A percentile compares a stretch with the other conserved stretches of the same genome.
Evolutionary conservation across 2,888 invertebrate species (phyloP).

Genomic region (Sialis lutaria): DNA sequence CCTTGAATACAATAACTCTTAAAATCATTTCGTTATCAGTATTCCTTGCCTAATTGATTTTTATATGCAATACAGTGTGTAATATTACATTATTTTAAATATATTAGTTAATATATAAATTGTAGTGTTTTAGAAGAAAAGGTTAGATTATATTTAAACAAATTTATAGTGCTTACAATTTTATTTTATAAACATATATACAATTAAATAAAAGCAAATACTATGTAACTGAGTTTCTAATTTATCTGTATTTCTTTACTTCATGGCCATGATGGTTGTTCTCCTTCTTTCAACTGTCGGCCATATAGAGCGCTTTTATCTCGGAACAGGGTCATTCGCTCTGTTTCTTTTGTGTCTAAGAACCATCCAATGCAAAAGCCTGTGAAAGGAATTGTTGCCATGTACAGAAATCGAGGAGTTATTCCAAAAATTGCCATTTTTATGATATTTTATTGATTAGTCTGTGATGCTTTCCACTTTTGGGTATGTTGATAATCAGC

Average conservation of each 20-base stretch:
- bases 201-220: background rate
- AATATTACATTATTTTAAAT: too few relatives aligned
- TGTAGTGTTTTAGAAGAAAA: too few relatives aligned
- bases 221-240: too few relatives aligned
- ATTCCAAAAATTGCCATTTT: slow-evolving; percentile 37
- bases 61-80: too few relatives aligned
- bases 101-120: too few relatives aligned
- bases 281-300: slow-evolving; percentile 41
- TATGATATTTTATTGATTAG: slow-evolving; percentile 9
- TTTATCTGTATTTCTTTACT: too few relatives aligned
- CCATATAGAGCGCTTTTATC: slow-evolving; percentile 70
- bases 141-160: background rate
- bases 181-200: background rate
- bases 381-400: slow-evolving; percentile 32
- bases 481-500: slow-evolving; percentile 56
- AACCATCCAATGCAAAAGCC: slow-evolving; percentile 43
- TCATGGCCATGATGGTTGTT: slow-evolving; percentile 57
- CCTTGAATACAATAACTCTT: too few relatives aligned
- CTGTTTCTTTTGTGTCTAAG: slow-evolving; percentile 50
- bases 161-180: background rate
- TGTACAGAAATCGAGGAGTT: slow-evolving; percentile 29
- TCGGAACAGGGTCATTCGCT: slow-evolving; percentile 52
- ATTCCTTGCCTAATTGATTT: too few relatives aligned
- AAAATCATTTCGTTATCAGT: too few relatives aligned
- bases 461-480: slow-evolving; percentile 43